Conservation (phyloP, 2,888 invertebrate species). For the Phortica okadai region DNA sequence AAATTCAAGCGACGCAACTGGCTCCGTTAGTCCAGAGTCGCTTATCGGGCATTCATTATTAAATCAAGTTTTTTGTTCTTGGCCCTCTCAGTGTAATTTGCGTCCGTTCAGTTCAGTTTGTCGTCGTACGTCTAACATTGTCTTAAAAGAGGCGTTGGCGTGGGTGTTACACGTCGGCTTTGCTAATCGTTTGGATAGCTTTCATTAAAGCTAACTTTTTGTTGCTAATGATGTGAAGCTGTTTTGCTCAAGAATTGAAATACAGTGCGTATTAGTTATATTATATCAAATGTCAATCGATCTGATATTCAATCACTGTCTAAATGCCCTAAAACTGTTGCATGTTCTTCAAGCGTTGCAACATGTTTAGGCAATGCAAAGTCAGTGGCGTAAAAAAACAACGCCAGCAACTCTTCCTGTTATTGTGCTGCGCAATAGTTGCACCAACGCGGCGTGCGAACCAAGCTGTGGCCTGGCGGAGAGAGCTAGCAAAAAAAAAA, state of each 20-base stretch:
- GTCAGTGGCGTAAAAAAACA: constrained; percentile 38
- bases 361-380: constrained; percentile 5
- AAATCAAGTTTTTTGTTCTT: constrained; percentile 52
- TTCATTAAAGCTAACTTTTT: too few relatives aligned
- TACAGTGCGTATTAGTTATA: too few relatives aligned
- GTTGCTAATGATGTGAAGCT: too few relatives aligned
- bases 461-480: constrained; percentile 20
- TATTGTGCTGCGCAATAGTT: too few relatives aligned
- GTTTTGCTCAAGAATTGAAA: too few relatives aligned
- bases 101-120: not conserved
- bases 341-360: constrained; percentile 33
- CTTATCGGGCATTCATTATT: constrained; percentile 72
- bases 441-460: constrained; percentile 12
- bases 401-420: constrained; percentile 25
- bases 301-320: too few relatives aligned
- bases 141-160: not conserved
- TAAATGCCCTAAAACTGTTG: too few relatives aligned
- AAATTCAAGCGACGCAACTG: not conserved
- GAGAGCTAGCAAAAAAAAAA: constrained; percentile 3
- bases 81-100: constrained; percentile 49
- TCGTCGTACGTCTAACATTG: not conserved
- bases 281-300: too few relatives aligned
- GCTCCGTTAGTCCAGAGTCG: constrained; percentile 41
- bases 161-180: not conserved
- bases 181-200: too few relatives aligned